Conservation (phyloP, 2,113 vertebrate species). For the Elachura formosa region DNA sequence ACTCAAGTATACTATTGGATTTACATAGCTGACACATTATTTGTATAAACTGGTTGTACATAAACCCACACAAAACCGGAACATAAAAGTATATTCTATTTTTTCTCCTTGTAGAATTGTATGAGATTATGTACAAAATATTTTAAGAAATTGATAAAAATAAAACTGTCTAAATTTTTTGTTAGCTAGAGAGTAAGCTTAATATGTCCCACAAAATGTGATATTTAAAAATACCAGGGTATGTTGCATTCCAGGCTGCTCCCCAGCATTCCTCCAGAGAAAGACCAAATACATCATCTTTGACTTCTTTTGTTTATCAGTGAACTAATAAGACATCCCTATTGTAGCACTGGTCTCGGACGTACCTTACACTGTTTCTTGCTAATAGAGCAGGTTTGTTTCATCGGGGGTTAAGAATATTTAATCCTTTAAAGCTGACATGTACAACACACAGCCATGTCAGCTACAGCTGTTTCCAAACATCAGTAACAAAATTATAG, state of each 20-base stretch:
- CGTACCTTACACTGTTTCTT: slow-evolving; percentile 9
- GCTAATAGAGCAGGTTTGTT: slow-evolving; percentile 54
- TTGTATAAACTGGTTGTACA: not conserved
- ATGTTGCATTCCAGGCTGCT: not conserved
- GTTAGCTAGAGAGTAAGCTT: not conserved
- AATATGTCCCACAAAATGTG: not conserved
- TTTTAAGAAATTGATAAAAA: not conserved
- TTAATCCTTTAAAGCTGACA: slow-evolving; percentile 74
- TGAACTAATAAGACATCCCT: slow-evolving; percentile 12
- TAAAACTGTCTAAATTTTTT: not conserved
- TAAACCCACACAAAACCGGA: not conserved
- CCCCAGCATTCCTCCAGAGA: not conserved
- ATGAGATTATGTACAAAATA: not conserved
- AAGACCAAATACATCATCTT: not conserved
- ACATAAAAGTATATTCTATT: not conserved
- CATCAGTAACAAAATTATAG: slow-evolving; percentile 83
- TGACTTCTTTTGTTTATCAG: slow-evolving; percentile 39
- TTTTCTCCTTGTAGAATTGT: not conserved
- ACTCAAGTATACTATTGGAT: not conserved
- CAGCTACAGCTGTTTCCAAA: slow-evolving; percentile 82
- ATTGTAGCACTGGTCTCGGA: not conserved
- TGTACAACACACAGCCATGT: slow-evolving; percentile 66
- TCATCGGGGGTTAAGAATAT: slow-evolving; percentile 66
- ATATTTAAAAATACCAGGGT: not conserved
- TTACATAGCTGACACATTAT: not conserved